These are phyloP conservation scores for Psephotus haematonotus DNA, from an alignment of 2,113 vertebrate species.

Conservation along the genomic window DNA sequence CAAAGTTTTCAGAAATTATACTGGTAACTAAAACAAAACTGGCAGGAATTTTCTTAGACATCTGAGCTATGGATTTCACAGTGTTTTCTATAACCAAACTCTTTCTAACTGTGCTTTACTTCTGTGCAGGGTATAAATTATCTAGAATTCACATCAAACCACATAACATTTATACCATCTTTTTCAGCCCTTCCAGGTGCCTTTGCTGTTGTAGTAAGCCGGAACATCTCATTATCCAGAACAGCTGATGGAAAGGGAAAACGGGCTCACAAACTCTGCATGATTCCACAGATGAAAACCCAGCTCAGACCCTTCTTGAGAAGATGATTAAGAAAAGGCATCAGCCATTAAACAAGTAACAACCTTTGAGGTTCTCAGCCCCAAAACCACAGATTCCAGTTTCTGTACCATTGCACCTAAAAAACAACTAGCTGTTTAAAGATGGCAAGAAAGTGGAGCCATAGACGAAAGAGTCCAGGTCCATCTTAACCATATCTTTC, in stretches of 20 bases:
- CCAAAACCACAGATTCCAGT: not conserved
- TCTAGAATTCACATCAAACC: not conserved
- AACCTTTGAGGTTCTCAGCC: not conserved
- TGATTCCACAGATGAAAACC: not conserved
- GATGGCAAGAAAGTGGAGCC: not conserved
- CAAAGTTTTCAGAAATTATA: constrained; percentile 11
- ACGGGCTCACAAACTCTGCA: not conserved
- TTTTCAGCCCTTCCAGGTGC: not conserved
- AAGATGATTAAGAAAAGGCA: not conserved
- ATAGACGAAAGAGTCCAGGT: not conserved
- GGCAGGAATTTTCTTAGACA: not conserved
- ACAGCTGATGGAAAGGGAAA: not conserved
- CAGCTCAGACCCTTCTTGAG: not conserved
- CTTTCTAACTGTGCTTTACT: not conserved
- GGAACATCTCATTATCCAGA: not conserved
- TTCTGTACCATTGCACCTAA: not conserved
- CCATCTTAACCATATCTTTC: not conserved
- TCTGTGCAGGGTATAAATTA: not conserved
- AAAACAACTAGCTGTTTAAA: not conserved
- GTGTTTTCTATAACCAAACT: not conserved
- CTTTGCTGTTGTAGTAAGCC: not conserved
- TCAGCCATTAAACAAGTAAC: not conserved
- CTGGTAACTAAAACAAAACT: constrained; percentile 35
- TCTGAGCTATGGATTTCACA: not conserved
- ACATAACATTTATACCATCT: not conserved